These are phyloP conservation scores for Alethe diademata DNA, from an alignment of 2,113 vertebrate species.

Conservation along the genomic window DNA sequence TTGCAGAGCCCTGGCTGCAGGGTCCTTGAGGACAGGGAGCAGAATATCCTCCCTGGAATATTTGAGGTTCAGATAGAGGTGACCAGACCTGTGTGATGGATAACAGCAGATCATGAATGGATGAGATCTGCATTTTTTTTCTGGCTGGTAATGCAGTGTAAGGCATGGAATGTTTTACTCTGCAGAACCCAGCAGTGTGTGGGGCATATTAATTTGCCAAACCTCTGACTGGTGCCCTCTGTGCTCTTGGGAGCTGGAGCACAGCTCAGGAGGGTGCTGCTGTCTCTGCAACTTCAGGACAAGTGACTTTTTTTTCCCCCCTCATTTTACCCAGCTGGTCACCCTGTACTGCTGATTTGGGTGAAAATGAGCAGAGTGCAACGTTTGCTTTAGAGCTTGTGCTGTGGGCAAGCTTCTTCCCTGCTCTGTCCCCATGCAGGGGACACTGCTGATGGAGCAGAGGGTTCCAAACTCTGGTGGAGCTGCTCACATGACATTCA, in stretches of 20 bases:
- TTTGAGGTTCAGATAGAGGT: rapidly evolving
- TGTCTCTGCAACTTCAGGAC: neutral
- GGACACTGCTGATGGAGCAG: rapidly evolving
- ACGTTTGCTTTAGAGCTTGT: neutral
- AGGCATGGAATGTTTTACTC: neutral
- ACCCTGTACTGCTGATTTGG: neutral
- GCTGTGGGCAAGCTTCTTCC: neutral
- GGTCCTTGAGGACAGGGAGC: neutral
- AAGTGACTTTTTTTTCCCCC: neutral
- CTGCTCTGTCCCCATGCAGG: neutral
- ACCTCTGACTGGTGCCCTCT: neutral
- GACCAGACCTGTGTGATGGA: neutral
- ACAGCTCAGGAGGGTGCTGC: neutral
- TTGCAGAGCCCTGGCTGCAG: neutral
- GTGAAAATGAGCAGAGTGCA: neutral
- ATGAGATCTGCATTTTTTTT: neutral
- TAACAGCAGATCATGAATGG: rapidly evolving
- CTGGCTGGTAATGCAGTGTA: neutral
- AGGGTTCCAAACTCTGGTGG: neutral
- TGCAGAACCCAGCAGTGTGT: neutral
- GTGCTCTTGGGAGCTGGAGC: neutral
- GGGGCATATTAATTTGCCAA: neutral
- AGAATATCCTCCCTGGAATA: neutral
- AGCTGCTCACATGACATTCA: rapidly evolving
- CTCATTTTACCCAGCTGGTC: neutral